phyloP scores from a whole-genome alignment of 2,888 invertebrate genomes.

The Pantelozetes paolii region DNA sequence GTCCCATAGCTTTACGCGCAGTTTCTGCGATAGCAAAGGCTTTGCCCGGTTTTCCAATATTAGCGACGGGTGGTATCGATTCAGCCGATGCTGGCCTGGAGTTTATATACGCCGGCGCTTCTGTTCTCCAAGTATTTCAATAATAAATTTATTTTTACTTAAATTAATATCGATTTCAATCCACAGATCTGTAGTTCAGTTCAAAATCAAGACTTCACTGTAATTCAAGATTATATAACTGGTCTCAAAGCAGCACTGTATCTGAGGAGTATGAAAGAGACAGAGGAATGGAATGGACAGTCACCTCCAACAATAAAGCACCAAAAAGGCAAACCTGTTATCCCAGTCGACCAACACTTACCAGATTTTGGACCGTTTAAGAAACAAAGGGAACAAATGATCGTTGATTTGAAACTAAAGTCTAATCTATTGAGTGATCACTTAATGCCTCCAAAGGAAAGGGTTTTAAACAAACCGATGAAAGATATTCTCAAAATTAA shows the following conservation, averaged over 20 bases:
- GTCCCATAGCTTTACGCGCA: slow-evolving; percentile 87
- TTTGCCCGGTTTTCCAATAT: slow-evolving; percentile 81
- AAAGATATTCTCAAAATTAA: slow-evolving; percentile 51
- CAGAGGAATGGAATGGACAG: slow-evolving; percentile 82
- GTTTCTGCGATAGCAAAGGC: slow-evolving; percentile 80
- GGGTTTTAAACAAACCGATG: slow-evolving; percentile 45
- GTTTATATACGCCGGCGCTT: slow-evolving; percentile 87
- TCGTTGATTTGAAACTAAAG: slow-evolving; percentile 56
- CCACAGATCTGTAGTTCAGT: slow-evolving; percentile 85
- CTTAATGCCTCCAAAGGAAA: slow-evolving; percentile 9
- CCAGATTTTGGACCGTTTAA: slow-evolving; percentile 86
- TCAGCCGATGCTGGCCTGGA: slow-evolving; percentile 93
- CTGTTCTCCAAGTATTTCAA: slow-evolving; percentile 71
- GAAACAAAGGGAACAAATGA: slow-evolving; percentile 64
- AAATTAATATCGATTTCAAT: slow-evolving; percentile 22
- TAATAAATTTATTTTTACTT: background rate
- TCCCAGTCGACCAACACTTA: slow-evolving; percentile 59
- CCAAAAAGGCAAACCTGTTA: slow-evolving; percentile 84
- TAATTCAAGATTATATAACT: slow-evolving; percentile 88
- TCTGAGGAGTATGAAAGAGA: slow-evolving; percentile 64
- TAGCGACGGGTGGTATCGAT: slow-evolving; percentile 96
- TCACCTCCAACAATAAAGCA: slow-evolving; percentile 84
- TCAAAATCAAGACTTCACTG: slow-evolving; percentile 97
- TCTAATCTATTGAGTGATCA: slow-evolving; percentile 55
- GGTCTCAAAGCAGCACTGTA: slow-evolving; percentile 76